Base-by-base conservation (phyloP, 2,888 invertebrate species). In the Aquatica leii region DNA sequence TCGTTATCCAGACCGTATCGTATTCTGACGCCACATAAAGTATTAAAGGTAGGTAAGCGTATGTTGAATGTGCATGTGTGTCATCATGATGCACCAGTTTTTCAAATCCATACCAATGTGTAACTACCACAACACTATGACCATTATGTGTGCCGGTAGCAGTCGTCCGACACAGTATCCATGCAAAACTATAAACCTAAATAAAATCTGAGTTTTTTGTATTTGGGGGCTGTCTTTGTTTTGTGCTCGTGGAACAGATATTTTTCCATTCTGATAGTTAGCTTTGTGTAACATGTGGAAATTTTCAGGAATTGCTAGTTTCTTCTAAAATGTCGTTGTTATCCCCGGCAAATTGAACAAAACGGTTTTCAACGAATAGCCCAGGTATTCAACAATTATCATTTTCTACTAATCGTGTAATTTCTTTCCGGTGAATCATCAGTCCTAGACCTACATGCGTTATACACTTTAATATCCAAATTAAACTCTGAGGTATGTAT, bases 1-100 rank as follows among this genome's bases (percentile, higher is more conserved):
- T 21, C 5, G 62, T 59, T 0, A 64, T 69, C 58, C 63, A 67
- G 3, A 69, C 49, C 5, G 69, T 69, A 37, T 62, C 62, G 48
- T 65, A 67, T 8, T 67, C 59, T 21, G 62, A 62, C 1, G 65
- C n/a, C 9, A 55, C 62, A 40, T 67, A 21, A 11, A 64, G 64
- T 3, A 60, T 6, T 15, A 12, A 6, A n/a, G n/a, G n/a, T 9
- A 15, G 43, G 14, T 31, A 31, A 31, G 5, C 9, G 4, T 31
- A 31, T 31, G 31, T 31, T 4, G 31, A 31, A 4, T 31, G 31
- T 31, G 9, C 9, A 31, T 31, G 31, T 4, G 31, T 31, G 9
- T 4, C 9, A 6, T 31, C 4, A 31, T 31, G 31, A 31, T 31
- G 31, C 31, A 31, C 4, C 31, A 31, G 31, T 31, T 31, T 31